Conservation (phyloP, 1,140 invertebrate species). For the Sesamia nonagrioides region DNA sequence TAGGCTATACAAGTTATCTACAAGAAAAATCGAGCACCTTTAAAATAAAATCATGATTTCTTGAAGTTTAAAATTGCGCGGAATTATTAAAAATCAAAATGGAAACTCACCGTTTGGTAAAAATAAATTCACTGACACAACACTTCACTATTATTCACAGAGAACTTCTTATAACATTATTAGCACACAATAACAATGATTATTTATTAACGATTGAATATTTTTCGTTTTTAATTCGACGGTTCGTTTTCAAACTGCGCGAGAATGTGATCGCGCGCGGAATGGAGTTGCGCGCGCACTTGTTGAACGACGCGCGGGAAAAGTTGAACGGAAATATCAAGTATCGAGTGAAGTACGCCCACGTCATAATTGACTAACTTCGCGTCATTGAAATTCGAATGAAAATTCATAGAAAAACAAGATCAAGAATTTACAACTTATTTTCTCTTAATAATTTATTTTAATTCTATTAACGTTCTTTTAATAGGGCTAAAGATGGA, state of each 20-base stretch:
- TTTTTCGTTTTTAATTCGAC: slow-evolving; percentile 61
- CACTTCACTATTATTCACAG: slow-evolving; percentile 26
- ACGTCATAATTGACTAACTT: slow-evolving; percentile 16
- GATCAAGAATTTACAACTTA: not conserved
- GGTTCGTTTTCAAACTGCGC: slow-evolving; percentile 64
- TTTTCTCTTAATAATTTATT: no score
- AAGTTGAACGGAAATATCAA: slow-evolving; percentile 65
- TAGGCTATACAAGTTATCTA: slow-evolving; percentile 54
- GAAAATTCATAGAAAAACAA: slow-evolving; percentile 1
- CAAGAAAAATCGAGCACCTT: slow-evolving; percentile 56
- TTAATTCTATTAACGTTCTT: no score
- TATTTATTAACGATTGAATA: slow-evolving; percentile 54
- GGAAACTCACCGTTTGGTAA: slow-evolving; percentile 52
- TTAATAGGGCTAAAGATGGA: no score
- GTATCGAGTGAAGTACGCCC: slow-evolving; percentile 41
- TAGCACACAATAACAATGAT: slow-evolving; percentile 56
- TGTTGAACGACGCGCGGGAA: slow-evolving; percentile 69
- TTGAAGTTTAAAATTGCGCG: slow-evolving; percentile 53
- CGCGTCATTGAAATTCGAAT: not conserved
- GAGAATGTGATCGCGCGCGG: slow-evolving; percentile 75
- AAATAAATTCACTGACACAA: slow-evolving; percentile 50
- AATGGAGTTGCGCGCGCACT: slow-evolving; percentile 71
- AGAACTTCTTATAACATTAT: slow-evolving; percentile 23
- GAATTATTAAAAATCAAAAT: slow-evolving; percentile 48
- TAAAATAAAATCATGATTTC: slow-evolving; percentile 41